A percentile compares a stretch with the other conserved stretches of the same genome.
These are phyloP conservation scores for Hirtodrosophila duncani DNA, from an alignment of 2,888 invertebrate genomes.

Conservation along the genomic window DNA sequence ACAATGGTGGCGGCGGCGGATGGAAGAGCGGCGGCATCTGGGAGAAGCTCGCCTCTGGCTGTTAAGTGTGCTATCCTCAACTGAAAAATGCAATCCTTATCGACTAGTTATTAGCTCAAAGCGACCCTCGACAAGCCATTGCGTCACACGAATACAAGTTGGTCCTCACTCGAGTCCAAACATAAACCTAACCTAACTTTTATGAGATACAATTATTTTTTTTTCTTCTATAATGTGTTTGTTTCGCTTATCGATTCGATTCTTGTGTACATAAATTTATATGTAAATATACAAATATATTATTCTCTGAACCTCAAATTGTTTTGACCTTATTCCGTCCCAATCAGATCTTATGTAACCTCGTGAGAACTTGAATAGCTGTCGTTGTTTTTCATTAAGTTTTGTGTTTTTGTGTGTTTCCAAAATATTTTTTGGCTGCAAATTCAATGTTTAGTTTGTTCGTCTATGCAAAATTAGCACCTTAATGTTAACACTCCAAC, in stretches of 20 bases:
- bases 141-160: constrained; percentile 30
- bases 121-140: constrained; percentile 4
- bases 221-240: constrained; percentile 44
- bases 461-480: constrained; percentile 35
- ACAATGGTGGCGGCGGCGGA: constrained; percentile 39
- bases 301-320: constrained; percentile 24
- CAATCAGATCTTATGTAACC: constrained; percentile 17
- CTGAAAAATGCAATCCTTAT: constrained; percentile 8
- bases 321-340: constrained; percentile 33
- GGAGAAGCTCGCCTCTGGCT: constrained; percentile 65
- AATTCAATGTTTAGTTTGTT: constrained; percentile 19
- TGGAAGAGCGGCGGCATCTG: constrained; percentile 70
- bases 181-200: constrained; percentile 22
- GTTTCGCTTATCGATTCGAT: constrained; percentile 9
- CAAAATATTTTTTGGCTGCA: constrained; percentile 3
- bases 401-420: constrained; percentile 5
- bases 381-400: constrained; percentile 26
- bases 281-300: constrained; percentile 8
- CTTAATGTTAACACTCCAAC: constrained; percentile 21
- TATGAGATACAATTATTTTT: constrained; percentile 39
- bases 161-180: constrained; percentile 17
- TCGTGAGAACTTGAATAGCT: constrained; percentile 30
- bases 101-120: no score
- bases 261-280: constrained; percentile 36
- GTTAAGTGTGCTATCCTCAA: constrained; percentile 32